A percentile compares a stretch with the other conserved stretches of the same genome.
Evolutionary conservation across 2,797 vertebrate genomes (phyloP).

Genomic region (Catharus ustulatus): DNA sequence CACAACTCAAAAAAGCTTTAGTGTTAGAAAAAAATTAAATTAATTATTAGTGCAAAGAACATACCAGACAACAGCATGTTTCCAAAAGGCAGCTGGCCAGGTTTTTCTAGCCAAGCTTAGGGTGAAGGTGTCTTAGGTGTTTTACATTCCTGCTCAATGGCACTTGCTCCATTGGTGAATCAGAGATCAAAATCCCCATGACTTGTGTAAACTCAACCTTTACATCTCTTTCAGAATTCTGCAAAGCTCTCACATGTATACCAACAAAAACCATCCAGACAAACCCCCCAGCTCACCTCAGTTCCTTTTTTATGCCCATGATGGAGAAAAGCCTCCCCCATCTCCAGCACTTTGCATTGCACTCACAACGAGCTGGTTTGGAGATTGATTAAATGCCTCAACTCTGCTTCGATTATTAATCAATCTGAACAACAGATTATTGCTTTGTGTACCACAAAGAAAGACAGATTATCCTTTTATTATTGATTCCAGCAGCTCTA

Average conservation of each 20-base stretch:
- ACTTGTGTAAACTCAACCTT: neutral
- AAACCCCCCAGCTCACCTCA: neutral
- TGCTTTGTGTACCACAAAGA: slow-evolving; percentile 62
- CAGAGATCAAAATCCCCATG: neutral
- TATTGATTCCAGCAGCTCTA: slow-evolving; percentile 56
- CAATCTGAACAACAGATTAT: slow-evolving; percentile 66
- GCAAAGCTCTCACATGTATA: neutral
- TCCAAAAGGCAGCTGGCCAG: neutral
- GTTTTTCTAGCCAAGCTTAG: neutral
- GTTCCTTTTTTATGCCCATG: neutral
- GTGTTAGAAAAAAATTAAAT: neutral
- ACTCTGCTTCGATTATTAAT: slow-evolving; percentile 6
- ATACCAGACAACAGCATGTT: neutral
- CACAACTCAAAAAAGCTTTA: neutral
- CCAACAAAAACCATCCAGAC: neutral
- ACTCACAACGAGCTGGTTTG: slow-evolving; percentile 36
- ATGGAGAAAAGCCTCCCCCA: neutral
- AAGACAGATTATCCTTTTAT: slow-evolving; percentile 67
- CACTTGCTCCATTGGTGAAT: neutral
- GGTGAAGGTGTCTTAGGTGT: too few species aligned
- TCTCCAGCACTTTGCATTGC: neutral
- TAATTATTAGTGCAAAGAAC: neutral
- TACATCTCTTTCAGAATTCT: neutral
- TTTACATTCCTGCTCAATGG: neutral
- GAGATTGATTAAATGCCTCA: slow-evolving; percentile 43